Percentiles rank a stretch among this genome's conserved stretches.
Conservation (phyloP, 53 echinoderm and acorn worm species). For the Stichopus horrens region DNA sequence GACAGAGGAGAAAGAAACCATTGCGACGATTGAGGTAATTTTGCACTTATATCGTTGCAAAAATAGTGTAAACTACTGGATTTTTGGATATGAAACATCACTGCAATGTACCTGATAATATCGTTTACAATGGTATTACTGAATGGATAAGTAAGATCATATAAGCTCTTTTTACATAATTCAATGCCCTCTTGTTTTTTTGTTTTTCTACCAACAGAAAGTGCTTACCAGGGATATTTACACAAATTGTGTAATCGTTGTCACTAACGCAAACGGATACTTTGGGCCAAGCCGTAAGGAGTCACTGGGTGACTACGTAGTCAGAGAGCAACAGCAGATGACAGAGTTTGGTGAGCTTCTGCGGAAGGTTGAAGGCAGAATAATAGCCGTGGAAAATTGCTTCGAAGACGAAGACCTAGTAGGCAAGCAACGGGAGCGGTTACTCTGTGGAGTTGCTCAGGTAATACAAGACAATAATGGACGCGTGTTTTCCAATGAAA, state of each 20-base stretch:
- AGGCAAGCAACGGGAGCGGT: neutral
- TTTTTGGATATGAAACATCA: neutral
- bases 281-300: neutral
- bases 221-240: neutral
- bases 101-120: neutral
- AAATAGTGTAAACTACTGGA: too few species aligned
- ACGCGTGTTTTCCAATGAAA: neutral
- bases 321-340: neutral
- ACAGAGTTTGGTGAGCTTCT: neutral
- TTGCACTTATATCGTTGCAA: neutral
- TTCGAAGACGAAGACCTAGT: neutral
- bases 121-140: neutral
- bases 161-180: neutral
- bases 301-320: neutral
- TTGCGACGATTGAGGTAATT: neutral
- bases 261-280: neutral
- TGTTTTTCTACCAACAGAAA: neutral
- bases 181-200: too few species aligned
- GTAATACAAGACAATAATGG: neutral
- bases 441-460: neutral
- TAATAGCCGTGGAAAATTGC: slow-evolving; percentile 13
- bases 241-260: neutral
- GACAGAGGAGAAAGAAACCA: neutral
- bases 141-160: neutral
- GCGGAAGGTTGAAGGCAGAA: neutral